Evolutionary conservation across 2,113 vertebrate species (phyloP).

Genomic region (Osmerus eperlanus): DNA sequence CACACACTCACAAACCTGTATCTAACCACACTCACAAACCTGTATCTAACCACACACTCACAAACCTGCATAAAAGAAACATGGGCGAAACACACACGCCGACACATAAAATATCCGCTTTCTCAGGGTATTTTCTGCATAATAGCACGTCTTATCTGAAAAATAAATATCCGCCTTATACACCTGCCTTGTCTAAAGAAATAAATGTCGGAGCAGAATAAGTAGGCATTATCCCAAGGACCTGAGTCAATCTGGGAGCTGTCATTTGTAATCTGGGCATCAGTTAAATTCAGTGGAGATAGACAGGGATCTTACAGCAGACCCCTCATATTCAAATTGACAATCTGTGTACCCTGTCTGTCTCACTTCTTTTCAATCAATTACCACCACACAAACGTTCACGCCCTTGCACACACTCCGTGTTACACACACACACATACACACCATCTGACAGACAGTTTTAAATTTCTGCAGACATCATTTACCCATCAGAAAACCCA

Average conservation of each 20-base stretch:
- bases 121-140: background rate
- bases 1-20: too few relatives aligned
- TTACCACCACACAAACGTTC: slow-evolving; percentile 22
- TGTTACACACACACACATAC: background rate
- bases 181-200: too few relatives aligned
- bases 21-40: too few relatives aligned
- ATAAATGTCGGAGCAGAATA: background rate
- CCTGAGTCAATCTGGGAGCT: slow-evolving; percentile 4
- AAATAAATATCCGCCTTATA: background rate
- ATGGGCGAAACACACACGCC: slow-evolving; percentile 15
- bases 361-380: slow-evolving; percentile 33
- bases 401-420: background rate
- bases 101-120: slow-evolving; percentile 22
- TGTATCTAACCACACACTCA: too few relatives aligned
- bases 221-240: background rate
- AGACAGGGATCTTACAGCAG: slow-evolving; percentile 30
- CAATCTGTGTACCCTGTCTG: slow-evolving; percentile 14
- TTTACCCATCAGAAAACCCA: slow-evolving; percentile 18
- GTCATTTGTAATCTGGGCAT: slow-evolving; percentile 18
- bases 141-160: slow-evolving; percentile 14
- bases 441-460: slow-evolving; percentile 17
- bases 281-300: background rate
- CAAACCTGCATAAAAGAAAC: background rate
- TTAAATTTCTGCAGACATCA: slow-evolving; percentile 18
- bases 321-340: slow-evolving; percentile 32